Conservation (phyloP, 2,888 invertebrate genomes). For the Drosophila trichaetosa region DNA sequence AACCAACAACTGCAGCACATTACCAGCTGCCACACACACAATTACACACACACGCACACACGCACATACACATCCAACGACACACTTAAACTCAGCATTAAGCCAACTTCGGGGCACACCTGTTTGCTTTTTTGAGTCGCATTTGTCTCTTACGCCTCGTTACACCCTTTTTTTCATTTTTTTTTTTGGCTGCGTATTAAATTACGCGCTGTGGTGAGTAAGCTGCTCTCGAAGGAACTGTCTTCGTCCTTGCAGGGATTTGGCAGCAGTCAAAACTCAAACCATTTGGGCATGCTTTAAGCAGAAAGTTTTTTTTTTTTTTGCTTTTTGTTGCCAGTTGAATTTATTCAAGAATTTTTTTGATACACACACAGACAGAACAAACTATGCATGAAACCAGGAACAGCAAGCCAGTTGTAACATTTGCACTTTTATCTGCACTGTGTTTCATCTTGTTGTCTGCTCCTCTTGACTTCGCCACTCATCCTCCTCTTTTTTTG, state of each 20-base stretch:
- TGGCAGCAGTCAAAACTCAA: constrained; percentile 8
- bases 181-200: constrained; percentile 55
- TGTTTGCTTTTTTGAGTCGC: constrained; percentile 52
- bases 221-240: constrained; percentile 54
- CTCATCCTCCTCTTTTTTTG: constrained; percentile 24
- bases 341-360: constrained; percentile 49
- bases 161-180: background rate
- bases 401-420: constrained; percentile 5
- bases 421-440: constrained; percentile 29
- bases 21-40: constrained; percentile 54
- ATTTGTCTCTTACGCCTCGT: constrained; percentile 1
- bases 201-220: constrained; percentile 72
- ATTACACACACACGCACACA: constrained; percentile 14
- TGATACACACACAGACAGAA: constrained; percentile 9
- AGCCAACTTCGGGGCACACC: constrained; percentile 67
- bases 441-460: background rate
- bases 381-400: background rate
- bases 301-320: constrained; percentile 9
- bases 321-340: constrained; percentile 19
- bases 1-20: constrained; percentile 64
- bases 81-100: constrained; percentile 54
- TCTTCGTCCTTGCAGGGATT: constrained; percentile 18
- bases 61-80: constrained; percentile 4
- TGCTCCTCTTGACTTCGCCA: background rate
- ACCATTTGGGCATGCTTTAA: constrained; percentile 25